Base-by-base conservation (phyloP, 2,797 vertebrate genomes). In the Trichosurus vulpecula region DNA sequence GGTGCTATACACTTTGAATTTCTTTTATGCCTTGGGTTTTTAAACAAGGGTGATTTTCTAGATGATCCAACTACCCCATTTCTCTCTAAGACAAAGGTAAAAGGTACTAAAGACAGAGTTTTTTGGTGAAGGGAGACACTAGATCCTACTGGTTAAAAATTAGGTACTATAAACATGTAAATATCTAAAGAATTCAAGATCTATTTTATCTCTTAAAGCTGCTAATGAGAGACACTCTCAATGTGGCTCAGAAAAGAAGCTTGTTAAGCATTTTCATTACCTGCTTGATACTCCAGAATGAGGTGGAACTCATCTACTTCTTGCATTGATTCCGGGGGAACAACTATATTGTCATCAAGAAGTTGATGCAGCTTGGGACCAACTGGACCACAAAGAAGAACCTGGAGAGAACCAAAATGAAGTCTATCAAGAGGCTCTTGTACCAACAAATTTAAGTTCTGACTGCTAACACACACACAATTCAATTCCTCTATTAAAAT, bases 361-460 rank as follows among this genome's bases (percentile, higher is more conserved):
- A 99, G 98, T 96, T 99, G 99, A 0, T 99, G 99, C 57, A 99
- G 99, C 98, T 99, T 99, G 54, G 99, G 99, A 93, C 99, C 99
- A 94, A 99, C 97, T 0, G 99, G 99, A 11, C 99, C 99, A 95
- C 99, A 99, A 91, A 99, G 98, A 93, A 99, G 98, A 96, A 99
- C 99, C 99, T 99, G 98, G 27, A 94, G 95, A 92, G 53, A 29
- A 98, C 91, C 6, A 96, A 91, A 19, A 61, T 0, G 14, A 95
- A 74, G 56, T 89, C 16, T 11, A 61, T 95, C 9, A 87, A 95
- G 92, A 54, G 55, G 56, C 25, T 52, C 19, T 90, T 55, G 90
- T 30, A 93, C 95, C 30, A 29, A 13, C 41, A 47, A 54, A 74
- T 66, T 91, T 53, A 55, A 29, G 35, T 4, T 92, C 53, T 54